These are phyloP conservation scores for Polyergus mexicanus DNA, from an alignment of 1,140 invertebrate species.

Conservation along the genomic window DNA sequence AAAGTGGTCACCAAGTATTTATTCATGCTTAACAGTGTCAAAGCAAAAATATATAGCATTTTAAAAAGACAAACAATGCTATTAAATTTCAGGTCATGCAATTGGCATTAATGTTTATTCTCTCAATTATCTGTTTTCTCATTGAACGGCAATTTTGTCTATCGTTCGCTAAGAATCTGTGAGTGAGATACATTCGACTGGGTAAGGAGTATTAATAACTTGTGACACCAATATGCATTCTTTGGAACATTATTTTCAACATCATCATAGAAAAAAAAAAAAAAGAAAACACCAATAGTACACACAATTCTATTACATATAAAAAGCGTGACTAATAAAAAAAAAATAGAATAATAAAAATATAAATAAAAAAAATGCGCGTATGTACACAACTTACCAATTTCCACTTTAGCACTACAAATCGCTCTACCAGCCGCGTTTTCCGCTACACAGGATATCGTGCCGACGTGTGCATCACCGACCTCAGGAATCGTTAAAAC, in stretches of 20 bases:
- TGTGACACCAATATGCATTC: slow-evolving; percentile 81
- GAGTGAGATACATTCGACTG: slow-evolving; percentile 78
- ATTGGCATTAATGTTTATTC: neutral
- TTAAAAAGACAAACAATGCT: slow-evolving; percentile 5
- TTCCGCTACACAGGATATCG: slow-evolving; percentile 91
- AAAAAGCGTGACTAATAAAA: neutral
- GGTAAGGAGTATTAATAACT: slow-evolving; percentile 85
- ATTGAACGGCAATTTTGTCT: slow-evolving; percentile 30
- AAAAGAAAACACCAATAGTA: neutral
- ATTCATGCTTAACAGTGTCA: neutral
- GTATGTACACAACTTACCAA: slow-evolving; percentile 84
- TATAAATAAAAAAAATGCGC: neutral
- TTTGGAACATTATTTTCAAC: slow-evolving; percentile 77
- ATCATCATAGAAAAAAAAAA: neutral
- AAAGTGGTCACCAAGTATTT: neutral
- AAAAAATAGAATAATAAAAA: too few species aligned
- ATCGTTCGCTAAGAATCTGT: slow-evolving; percentile 57
- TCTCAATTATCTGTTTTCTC: slow-evolving; percentile 29
- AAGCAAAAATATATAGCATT: neutral
- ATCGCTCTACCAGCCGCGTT: slow-evolving; percentile 91
- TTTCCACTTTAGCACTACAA: slow-evolving; percentile 88
- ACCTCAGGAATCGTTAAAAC: slow-evolving; percentile 89
- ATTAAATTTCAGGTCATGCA: slow-evolving; percentile 44
- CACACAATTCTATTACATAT: neutral
- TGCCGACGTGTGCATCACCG: slow-evolving; percentile 88